A percentile compares a stretch with the other conserved stretches of the same genome.
phyloP scores from a whole-genome alignment of 2,888 invertebrate species.

The Nemotelus pantherinus region DNA sequence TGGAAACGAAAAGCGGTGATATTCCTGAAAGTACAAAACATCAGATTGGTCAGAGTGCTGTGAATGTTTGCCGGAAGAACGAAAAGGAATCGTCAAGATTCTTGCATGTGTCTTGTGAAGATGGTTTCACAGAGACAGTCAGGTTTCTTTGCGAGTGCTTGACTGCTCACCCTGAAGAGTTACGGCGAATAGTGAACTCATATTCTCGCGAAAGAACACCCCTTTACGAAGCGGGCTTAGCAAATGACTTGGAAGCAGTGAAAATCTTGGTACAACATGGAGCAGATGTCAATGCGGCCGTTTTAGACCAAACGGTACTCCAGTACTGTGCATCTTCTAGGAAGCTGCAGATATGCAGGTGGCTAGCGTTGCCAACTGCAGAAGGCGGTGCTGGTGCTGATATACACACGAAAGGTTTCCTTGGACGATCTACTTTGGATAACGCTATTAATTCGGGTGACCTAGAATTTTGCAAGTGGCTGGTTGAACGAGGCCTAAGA shows the following conservation, averaged over 20 bases:
- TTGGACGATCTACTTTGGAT: neutral
- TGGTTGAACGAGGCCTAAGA: neutral
- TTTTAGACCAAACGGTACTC: neutral
- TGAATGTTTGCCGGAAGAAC: neutral
- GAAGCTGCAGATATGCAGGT: conserved; percentile 4
- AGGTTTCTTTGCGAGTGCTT: neutral
- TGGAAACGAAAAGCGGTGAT: neutral
- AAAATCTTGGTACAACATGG: neutral
- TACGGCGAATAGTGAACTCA: conserved; percentile 1
- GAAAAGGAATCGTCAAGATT: neutral
- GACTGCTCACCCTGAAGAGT: neutral
- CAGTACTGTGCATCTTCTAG: neutral
- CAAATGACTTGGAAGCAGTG: neutral
- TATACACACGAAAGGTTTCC: neutral
- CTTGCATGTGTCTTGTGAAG: conserved; percentile 1
- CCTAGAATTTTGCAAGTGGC: conserved; percentile 14
- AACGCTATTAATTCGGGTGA: conserved; percentile 4
- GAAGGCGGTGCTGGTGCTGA: conserved; percentile 8
- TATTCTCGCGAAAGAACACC: neutral
- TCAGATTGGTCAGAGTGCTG: neutral
- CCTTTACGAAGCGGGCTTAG: neutral
- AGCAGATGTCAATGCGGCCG: neutral
- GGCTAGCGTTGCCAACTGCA: neutral
- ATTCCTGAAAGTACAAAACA: conserved; percentile 2
- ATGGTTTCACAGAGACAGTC: neutral